These are phyloP conservation scores for Troilus luridus DNA, from an alignment of 2,888 invertebrate genomes.

Conservation along the genomic window DNA sequence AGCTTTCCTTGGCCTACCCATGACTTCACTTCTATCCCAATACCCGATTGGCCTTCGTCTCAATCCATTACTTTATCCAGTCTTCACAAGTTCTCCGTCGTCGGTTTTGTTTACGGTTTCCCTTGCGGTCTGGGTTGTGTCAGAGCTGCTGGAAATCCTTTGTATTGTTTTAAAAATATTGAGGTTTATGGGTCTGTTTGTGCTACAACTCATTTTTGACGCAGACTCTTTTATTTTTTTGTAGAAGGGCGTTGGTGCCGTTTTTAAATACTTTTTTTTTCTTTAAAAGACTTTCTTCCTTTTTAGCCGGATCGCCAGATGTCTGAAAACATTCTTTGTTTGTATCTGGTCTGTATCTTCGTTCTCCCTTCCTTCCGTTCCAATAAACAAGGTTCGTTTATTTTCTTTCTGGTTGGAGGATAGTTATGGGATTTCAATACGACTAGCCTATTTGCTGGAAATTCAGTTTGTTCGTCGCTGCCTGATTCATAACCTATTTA, in stretches of 20 bases:
- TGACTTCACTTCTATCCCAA: slow-evolving; percentile 49
- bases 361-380: slow-evolving; percentile 5
- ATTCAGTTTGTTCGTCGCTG: not conserved
- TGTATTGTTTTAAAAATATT: not conserved
- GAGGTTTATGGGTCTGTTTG: not conserved
- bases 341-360: slow-evolving; percentile 23
- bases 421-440: not conserved
- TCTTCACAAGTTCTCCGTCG: not conserved
- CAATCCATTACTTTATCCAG: slow-evolving; percentile 7
- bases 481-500: not conserved
- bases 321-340: slow-evolving; percentile 40
- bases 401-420: not conserved
- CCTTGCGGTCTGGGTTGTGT: not conserved
- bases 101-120: not conserved
- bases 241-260: not conserved
- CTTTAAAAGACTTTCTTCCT: not conserved
- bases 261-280: slow-evolving; percentile 2
- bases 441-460: not conserved
- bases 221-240: not conserved
- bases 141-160: not conserved
- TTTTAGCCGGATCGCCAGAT: slow-evolving; percentile 18
- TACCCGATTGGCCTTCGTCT: slow-evolving; percentile 23
- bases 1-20: slow-evolving; percentile 37
- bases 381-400: slow-evolving; percentile 20
- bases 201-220: slow-evolving; percentile 2